These are phyloP conservation scores for Kryphioiulus occultus DNA, from an alignment of 2,888 invertebrate species.

Conservation along the genomic window DNA sequence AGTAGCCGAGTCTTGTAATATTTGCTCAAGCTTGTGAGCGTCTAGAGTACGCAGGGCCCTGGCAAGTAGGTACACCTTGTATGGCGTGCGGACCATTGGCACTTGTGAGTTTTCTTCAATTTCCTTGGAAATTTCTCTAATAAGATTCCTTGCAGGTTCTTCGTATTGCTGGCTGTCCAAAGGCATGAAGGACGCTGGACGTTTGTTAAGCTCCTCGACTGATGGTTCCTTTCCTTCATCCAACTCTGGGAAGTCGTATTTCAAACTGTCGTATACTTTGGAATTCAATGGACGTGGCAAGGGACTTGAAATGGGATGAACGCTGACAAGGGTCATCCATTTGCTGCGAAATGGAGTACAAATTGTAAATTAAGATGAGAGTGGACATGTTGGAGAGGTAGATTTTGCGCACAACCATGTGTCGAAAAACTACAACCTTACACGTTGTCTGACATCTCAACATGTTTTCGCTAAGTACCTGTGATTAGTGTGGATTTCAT, in stretches of 20 bases:
- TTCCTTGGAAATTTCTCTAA: neutral
- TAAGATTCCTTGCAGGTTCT: neutral
- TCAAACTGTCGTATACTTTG: neutral
- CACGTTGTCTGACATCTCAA: too few relatives aligned
- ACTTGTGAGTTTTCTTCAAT: neutral
- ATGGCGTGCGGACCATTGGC: constrained; percentile 29
- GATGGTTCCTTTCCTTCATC: constrained; percentile 27
- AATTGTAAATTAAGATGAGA: too few relatives aligned
- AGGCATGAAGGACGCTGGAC: neutral
- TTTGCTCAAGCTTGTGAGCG: neutral
- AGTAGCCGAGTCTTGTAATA: neutral
- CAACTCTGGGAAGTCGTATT: constrained; percentile 45
- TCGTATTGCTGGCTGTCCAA: neutral
- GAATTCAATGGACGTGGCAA: neutral
- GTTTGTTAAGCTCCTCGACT: neutral
- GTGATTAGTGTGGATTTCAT: constrained; percentile 46
- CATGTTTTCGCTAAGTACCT: too few relatives aligned
- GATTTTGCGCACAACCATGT: too few relatives aligned
- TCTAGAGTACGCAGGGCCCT: neutral
- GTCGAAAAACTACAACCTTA: too few relatives aligned
- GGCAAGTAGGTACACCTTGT: neutral
- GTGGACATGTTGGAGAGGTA: too few relatives aligned
- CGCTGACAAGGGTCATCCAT: neutral
- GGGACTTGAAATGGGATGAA: neutral
- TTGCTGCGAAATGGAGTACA: neutral